Evolutionary conservation across 2,888 invertebrate genomes (phyloP).

Genomic region (Frankliniella fusca): DNA sequence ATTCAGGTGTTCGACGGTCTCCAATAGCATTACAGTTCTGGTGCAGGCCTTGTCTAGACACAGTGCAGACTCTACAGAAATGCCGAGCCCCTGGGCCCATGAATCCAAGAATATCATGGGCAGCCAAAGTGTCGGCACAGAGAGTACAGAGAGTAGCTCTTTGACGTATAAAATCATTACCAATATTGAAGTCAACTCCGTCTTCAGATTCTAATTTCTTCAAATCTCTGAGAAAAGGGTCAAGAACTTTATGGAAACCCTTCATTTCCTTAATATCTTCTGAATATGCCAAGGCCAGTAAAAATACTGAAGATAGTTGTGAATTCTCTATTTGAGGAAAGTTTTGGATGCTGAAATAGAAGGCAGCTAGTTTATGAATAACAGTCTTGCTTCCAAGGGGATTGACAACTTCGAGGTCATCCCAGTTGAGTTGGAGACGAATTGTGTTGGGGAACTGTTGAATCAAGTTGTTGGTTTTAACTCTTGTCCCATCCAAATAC

Average conservation of each 20-base stretch:
- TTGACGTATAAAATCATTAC: not conserved
- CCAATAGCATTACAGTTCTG: not conserved
- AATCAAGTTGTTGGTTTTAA: constrained; percentile 34
- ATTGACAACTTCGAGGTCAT: too few relatives aligned
- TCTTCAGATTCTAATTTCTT: not conserved
- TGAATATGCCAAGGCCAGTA: not conserved
- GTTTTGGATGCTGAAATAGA: constrained; percentile 35
- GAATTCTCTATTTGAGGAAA: constrained; percentile 1
- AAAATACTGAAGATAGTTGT: not conserved
- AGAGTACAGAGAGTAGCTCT: not conserved
- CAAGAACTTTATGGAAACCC: not conserved
- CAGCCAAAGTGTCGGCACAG: not conserved
- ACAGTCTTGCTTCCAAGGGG: constrained; percentile 38
- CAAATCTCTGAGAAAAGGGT: not conserved
- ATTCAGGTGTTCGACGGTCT: not conserved
- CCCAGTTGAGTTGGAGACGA: constrained; percentile 37
- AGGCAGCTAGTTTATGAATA: constrained; percentile 37
- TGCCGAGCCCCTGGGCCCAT: constrained; percentile 33
- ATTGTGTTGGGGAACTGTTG: constrained; percentile 34
- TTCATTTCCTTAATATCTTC: not conserved
- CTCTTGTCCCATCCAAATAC: not conserved
- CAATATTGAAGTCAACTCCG: not conserved
- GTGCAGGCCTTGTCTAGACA: constrained; percentile 35
- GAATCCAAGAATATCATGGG: not conserved
- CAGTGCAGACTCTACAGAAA: constrained; percentile 36